Percentiles rank a stretch among this genome's conserved stretches.
Evolutionary conservation across 2,797 vertebrate genomes (phyloP).

Genomic region (Gila robusta): DNA sequence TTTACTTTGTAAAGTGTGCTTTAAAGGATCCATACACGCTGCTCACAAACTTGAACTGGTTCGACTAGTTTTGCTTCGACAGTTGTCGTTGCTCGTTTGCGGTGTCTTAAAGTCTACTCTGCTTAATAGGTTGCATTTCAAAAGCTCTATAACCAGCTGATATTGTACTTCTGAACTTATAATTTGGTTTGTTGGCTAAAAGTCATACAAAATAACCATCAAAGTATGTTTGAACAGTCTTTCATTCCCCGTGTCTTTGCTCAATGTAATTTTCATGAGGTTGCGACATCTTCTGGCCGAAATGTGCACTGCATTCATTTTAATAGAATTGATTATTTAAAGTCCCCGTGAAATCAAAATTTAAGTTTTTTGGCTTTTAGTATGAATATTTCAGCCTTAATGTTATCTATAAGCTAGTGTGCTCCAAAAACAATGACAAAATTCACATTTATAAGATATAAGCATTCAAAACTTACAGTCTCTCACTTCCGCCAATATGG

Average conservation of each 20-base stretch:
- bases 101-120: not conserved
- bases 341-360: too few species aligned
- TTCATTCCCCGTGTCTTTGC: not conserved
- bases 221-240: too few species aligned
- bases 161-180: not conserved
- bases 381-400: too few species aligned
- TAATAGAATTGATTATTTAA: not conserved
- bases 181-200: not conserved
- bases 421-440: too few species aligned
- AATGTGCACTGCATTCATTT: not conserved
- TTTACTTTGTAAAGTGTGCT: not conserved
- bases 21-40: not conserved
- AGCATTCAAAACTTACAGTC: too few species aligned
- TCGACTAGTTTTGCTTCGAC: slow-evolving; percentile 5
- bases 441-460: too few species aligned
- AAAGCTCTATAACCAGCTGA: not conserved
- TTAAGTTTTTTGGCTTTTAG: too few species aligned
- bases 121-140: not conserved
- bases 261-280: not conserved
- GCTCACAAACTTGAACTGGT: not conserved
- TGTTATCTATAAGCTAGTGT: too few species aligned
- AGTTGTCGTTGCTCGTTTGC: not conserved
- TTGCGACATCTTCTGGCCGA: slow-evolving; percentile 13
- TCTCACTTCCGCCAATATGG: too few species aligned
- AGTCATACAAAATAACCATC: not conserved